Evolutionary conservation across 2,888 invertebrate genomes (phyloP).

Genomic region (Trichacis sp.): DNA sequence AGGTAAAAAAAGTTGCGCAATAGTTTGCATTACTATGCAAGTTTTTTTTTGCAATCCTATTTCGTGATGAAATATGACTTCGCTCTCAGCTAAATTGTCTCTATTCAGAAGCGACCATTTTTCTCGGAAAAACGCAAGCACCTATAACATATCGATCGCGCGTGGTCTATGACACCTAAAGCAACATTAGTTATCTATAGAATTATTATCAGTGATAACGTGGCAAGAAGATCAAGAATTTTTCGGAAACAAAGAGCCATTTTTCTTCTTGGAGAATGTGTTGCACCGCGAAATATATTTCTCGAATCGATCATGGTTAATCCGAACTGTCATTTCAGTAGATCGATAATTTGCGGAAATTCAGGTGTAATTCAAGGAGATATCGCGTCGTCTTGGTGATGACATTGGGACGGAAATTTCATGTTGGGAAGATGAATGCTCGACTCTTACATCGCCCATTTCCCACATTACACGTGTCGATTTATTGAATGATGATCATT

Average conservation of each 20-base stretch:
- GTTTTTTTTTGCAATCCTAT: not conserved
- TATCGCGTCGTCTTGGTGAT: constrained; percentile 1
- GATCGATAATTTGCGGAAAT: not conserved
- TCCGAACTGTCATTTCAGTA: not conserved
- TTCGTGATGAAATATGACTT: constrained; percentile 2
- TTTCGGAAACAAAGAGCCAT: constrained; percentile 3
- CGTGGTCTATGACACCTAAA: constrained; percentile 1
- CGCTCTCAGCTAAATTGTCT: constrained; percentile 4
- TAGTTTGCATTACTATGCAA: no score
- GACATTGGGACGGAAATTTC: constrained; percentile 3
- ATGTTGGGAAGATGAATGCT: constrained; percentile 1
- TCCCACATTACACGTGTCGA: constrained; percentile 1
- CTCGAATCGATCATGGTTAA: not conserved
- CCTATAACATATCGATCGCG: constrained; percentile 12
- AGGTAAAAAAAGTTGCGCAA: no score
- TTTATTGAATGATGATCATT: not conserved
- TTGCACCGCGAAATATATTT: not conserved
- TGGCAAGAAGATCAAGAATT: not conserved
- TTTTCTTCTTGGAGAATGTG: not conserved
- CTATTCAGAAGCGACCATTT: constrained; percentile 10
- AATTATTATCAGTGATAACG: constrained; percentile 9
- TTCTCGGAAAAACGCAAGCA: not conserved
- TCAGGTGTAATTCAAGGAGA: not conserved
- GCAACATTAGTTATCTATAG: constrained; percentile 9
- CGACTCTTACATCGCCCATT: not conserved